phyloP scores from a whole-genome alignment of 2,888 invertebrate genomes.

The Monopis laevigella region DNA sequence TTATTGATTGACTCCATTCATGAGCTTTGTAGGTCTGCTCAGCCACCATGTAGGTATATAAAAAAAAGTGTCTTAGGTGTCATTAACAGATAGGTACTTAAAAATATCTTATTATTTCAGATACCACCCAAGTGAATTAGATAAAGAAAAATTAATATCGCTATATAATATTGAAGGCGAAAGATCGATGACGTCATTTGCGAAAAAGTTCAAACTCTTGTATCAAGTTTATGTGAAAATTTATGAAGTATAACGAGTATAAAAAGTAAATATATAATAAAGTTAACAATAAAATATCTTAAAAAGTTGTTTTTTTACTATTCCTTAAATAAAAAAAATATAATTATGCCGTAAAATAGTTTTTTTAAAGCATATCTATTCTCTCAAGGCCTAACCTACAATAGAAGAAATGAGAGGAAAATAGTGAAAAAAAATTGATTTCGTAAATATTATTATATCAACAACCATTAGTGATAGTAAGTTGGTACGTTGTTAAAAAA shows the following conservation, averaged over 20 bases:
- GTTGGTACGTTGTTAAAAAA: too few relatives aligned
- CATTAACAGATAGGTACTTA: too few relatives aligned
- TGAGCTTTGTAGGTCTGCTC: too few relatives aligned
- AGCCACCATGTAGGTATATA: too few relatives aligned
- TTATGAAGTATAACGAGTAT: not conserved
- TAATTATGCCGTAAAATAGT: not conserved
- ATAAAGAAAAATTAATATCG: not conserved
- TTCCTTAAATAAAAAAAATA: not conserved
- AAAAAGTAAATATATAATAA: too few relatives aligned
- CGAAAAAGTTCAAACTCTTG: not conserved
- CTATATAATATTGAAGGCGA: conserved; percentile 1
- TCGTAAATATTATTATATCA: too few relatives aligned
- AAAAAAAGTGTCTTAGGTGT: too few relatives aligned
- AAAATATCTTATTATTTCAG: not conserved
- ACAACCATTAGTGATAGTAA: too few relatives aligned
- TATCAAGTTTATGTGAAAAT: conserved; percentile 7
- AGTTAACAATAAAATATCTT: not conserved
- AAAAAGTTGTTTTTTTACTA: not conserved
- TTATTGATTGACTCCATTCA: too few relatives aligned
- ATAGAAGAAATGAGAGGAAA: too few relatives aligned
- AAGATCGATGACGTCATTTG: not conserved
- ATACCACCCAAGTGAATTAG: not conserved
- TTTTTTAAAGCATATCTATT: not conserved
- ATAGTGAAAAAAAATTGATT: too few relatives aligned
- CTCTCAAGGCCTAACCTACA: too few relatives aligned